Percentiles rank a stretch among this genome's conserved stretches.
Conservation (phyloP, 1,140 invertebrate genomes). For the Bombus soroeensis region DNA sequence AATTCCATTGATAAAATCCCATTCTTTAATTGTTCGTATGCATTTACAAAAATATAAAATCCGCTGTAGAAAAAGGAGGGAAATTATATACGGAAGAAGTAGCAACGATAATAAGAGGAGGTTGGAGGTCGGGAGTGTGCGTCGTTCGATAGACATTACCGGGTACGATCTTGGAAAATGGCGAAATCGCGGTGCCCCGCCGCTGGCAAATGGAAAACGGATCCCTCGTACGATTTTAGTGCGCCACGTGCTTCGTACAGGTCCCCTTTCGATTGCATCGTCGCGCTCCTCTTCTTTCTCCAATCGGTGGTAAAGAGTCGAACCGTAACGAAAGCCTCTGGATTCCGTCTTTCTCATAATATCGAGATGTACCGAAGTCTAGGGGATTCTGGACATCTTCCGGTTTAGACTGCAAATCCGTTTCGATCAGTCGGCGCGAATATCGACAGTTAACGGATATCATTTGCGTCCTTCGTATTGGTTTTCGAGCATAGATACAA, state of each 20-base stretch:
- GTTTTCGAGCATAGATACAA: no score
- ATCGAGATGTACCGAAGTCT: no score
- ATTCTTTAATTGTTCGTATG: no score
- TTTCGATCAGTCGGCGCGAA: neutral
- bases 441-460: no score
- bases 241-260: constrained; percentile 55
- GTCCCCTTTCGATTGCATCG: constrained; percentile 57
- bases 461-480: no score
- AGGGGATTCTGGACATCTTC: no score
- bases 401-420: neutral
- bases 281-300: constrained; percentile 50
- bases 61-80: no score
- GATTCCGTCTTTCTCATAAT: constrained; percentile 60
- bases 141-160: constrained; percentile 48
- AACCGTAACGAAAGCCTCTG: constrained; percentile 65
- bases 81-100: neutral
- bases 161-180: constrained; percentile 52
- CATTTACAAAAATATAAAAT: neutral
- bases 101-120: constrained; percentile 24
- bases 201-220: constrained; percentile 75
- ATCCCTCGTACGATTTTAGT: constrained; percentile 77
- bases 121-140: neutral
- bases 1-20: no score
- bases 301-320: neutral
- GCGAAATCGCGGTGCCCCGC: constrained; percentile 52